These are phyloP conservation scores for Parauchenoglanis ngamensis DNA, from an alignment of 2,797 vertebrate species.

Conservation along the genomic window DNA sequence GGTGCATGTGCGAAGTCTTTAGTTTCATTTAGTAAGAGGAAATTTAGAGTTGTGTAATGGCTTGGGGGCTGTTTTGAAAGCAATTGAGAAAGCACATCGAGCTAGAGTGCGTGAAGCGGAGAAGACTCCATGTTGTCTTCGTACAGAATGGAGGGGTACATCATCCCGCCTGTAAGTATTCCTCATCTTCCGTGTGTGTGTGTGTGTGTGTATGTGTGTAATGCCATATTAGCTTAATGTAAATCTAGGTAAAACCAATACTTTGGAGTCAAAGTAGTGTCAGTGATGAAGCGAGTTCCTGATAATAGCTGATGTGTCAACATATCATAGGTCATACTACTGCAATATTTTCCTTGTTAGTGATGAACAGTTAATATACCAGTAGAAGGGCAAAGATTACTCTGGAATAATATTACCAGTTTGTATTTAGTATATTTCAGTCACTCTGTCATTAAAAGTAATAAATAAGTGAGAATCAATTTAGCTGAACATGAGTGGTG, in stretches of 20 bases:
- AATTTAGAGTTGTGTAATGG: conserved; percentile 84
- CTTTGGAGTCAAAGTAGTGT: not conserved
- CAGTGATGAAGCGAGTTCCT: not conserved
- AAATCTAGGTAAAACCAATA: conserved; percentile 1
- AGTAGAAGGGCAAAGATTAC: not conserved
- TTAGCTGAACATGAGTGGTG: not conserved
- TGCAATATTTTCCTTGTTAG: not conserved
- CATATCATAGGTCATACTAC: not conserved
- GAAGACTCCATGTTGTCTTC: conserved; percentile 93
- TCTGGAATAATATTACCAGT: not conserved
- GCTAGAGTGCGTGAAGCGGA: conserved; percentile 58
- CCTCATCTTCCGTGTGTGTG: not conserved
- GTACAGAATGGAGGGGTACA: conserved; percentile 99
- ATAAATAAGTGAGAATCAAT: not conserved
- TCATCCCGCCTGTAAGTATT: conserved; percentile 94
- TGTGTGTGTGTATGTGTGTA: not conserved
- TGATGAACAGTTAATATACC: not conserved
- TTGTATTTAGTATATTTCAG: not conserved
- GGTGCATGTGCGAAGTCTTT: conserved; percentile 53
- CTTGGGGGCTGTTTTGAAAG: conserved; percentile 81
- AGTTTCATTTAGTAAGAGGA: conserved; percentile 78
- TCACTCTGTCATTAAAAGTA: not conserved
- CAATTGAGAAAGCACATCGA: conserved; percentile 66
- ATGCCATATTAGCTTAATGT: not conserved
- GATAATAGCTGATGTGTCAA: conserved; percentile 5